Conservation (phyloP, 1,140 invertebrate species). For the Lucilia sericata region DNA sequence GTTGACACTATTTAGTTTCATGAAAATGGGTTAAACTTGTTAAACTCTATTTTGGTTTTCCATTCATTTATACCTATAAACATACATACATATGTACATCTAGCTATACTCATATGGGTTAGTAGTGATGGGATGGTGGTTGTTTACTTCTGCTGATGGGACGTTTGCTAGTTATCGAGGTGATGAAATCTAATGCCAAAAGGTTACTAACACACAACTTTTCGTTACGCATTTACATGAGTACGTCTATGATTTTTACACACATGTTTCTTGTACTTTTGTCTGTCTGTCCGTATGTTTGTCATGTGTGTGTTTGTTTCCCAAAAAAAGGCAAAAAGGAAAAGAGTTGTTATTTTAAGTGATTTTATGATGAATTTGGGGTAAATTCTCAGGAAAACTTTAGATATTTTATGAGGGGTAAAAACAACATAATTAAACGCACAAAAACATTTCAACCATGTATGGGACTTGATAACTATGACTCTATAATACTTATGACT, state of each 20-base stretch:
- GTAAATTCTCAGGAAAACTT: conserved; percentile 18
- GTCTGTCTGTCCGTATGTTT: background rate
- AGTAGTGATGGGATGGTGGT: background rate
- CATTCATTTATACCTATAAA: background rate
- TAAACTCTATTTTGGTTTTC: conserved; percentile 10
- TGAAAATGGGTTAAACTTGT: conserved; percentile 15
- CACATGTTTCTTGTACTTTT: background rate
- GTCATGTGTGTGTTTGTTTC: background rate
- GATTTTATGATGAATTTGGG: conserved; percentile 22
- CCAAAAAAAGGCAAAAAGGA: background rate
- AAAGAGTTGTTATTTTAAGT: conserved; percentile 27
- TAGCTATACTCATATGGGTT: background rate
- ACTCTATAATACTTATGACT: background rate
- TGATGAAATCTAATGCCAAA: conserved; percentile 28
- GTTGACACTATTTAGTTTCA: conserved; percentile 23
- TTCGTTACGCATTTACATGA: background rate
- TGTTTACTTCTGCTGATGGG: background rate
- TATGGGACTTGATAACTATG: background rate
- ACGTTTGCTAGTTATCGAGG: conserved; percentile 7
- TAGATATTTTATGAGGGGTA: conserved; percentile 10
- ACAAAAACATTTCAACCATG: conserved; percentile 2
- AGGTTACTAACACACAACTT: background rate
- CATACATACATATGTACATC: too few relatives aligned
- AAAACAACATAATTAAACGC: conserved; percentile 19
- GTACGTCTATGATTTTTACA: conserved; percentile 3